Percentiles rank a stretch among this genome's conserved stretches.
phyloP scores from a whole-genome alignment of 2,888 invertebrate genomes.

The Diarsia brunnea region DNA sequence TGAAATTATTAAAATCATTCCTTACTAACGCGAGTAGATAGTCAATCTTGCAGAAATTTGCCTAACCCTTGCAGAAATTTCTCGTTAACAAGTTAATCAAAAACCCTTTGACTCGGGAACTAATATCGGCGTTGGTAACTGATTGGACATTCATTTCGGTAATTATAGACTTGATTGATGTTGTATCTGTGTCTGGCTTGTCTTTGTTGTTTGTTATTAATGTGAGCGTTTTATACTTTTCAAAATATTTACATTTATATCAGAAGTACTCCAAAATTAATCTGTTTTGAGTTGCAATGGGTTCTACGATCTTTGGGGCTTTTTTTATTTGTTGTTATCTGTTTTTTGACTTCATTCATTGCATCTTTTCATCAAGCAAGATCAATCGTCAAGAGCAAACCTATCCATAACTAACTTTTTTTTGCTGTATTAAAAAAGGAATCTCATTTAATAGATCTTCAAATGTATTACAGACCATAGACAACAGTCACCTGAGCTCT shows the following conservation, averaged over 20 bases:
- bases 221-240: not conserved
- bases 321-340: not conserved
- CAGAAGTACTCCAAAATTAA: not conserved
- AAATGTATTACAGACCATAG: conserved; percentile 92
- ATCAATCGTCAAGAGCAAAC: not conserved
- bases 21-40: conserved; percentile 30
- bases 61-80: conserved; percentile 56
- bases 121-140: conserved; percentile 60
- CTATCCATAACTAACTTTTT: no score
- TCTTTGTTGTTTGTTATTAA: not conserved
- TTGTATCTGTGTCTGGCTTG: not conserved
- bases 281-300: not conserved
- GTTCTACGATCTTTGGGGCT: not conserved
- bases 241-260: not conserved
- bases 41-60: conserved; percentile 60
- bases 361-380: not conserved
- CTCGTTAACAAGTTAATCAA: conserved; percentile 64
- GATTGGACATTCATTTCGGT: conserved; percentile 45
- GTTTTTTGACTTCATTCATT: not conserved
- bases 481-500: conserved; percentile 93
- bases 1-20: conserved; percentile 41
- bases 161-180: conserved; percentile 32
- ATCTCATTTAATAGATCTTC: not conserved
- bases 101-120: conserved; percentile 58
- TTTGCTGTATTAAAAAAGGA: not conserved